Evolutionary conservation across 2,888 invertebrate genomes (phyloP).

Genomic region (Cyaniris semiargus): DNA sequence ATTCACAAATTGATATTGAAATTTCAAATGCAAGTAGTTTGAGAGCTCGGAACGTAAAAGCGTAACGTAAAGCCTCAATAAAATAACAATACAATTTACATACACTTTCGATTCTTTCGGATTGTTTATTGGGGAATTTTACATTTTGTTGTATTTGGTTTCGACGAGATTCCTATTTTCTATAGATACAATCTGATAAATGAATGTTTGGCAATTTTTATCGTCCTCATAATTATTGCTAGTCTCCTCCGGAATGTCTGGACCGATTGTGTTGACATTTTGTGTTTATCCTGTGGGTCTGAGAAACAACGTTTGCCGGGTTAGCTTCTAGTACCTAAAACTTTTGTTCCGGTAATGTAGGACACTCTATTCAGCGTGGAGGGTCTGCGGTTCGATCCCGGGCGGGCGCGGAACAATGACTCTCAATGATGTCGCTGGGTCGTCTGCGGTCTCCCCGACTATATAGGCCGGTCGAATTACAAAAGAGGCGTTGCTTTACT

Average conservation of each 20-base stretch:
- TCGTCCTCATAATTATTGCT: too few relatives aligned
- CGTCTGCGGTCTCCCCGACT: too few relatives aligned
- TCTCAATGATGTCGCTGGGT: background rate
- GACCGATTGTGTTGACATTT: too few relatives aligned
- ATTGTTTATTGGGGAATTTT: background rate
- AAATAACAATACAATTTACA: slow-evolving; percentile 14
- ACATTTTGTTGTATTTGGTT: background rate
- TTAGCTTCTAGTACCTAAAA: too few relatives aligned
- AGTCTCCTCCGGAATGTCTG: too few relatives aligned
- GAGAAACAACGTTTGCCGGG: too few relatives aligned
- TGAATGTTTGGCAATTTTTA: background rate
- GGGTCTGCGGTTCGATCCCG: background rate
- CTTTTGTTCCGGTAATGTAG: too few relatives aligned
- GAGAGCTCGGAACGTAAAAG: background rate
- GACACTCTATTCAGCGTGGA: background rate
- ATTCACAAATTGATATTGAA: slow-evolving; percentile 11
- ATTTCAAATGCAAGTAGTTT: slow-evolving; percentile 3
- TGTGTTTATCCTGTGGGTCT: too few relatives aligned
- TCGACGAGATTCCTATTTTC: background rate
- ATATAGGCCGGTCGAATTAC: too few relatives aligned
- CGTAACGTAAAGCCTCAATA: background rate
- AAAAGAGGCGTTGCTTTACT: too few relatives aligned
- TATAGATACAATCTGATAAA: background rate
- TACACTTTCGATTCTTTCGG: background rate
- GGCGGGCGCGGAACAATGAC: background rate